These are phyloP conservation scores for Propithecus coquereli DNA, from an alignment of 2,113 vertebrate genomes.

Conservation along the genomic window DNA sequence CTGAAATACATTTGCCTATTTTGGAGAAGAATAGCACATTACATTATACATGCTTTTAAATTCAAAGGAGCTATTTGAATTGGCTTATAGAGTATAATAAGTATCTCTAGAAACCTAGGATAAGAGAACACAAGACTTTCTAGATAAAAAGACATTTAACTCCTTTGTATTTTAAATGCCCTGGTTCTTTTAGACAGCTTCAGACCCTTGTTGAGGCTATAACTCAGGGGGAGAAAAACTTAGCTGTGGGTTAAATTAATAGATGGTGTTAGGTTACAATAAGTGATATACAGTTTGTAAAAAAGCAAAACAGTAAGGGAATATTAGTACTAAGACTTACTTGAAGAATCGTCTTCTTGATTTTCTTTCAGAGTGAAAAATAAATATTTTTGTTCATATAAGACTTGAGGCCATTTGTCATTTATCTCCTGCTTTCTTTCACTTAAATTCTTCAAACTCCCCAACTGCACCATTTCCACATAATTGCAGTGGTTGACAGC, in stretches of 20 bases:
- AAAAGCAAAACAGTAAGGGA: background rate
- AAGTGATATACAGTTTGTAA: background rate
- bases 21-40: background rate
- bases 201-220: background rate
- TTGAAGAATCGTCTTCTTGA: background rate
- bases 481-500: background rate
- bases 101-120: background rate
- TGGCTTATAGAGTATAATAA: background rate
- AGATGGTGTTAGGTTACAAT: background rate
- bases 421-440: background rate
- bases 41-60: background rate
- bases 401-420: background rate
- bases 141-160: background rate
- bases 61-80: background rate
- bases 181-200: background rate
- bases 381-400: background rate
- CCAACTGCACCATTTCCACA: background rate
- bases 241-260: constrained; percentile 12
- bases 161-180: background rate
- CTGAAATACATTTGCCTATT: background rate
- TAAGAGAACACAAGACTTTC: background rate
- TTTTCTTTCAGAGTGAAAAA: constrained; percentile 24
- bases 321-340: constrained; percentile 8
- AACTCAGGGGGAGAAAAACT: background rate
- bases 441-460: background rate